A percentile compares a stretch with the other conserved stretches of the same genome.
These are phyloP conservation scores for Clistopyga incitator DNA, from an alignment of 2,888 invertebrate species.

Conservation along the genomic window DNA sequence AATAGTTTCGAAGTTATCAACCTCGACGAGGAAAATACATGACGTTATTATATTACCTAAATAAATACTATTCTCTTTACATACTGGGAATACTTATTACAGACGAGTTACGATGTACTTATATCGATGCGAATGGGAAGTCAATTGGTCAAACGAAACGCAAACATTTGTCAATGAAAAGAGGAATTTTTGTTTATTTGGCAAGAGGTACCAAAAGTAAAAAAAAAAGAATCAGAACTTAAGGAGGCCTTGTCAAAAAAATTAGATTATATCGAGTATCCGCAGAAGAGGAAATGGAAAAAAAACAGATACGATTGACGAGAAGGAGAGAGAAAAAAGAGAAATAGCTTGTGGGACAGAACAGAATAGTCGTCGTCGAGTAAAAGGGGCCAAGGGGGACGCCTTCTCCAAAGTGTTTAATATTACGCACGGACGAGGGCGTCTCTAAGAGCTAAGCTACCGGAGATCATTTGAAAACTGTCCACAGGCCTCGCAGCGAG, in stretches of 20 bases:
- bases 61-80: constrained; percentile 83
- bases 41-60: constrained; percentile 75
- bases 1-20: constrained; percentile 31
- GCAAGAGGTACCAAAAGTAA: neutral
- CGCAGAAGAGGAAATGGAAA: constrained; percentile 19
- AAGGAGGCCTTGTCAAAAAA: constrained; percentile 14
- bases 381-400: constrained; percentile 71
- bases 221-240: constrained; percentile 49
- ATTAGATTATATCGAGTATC: constrained; percentile 45
- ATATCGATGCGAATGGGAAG: constrained; percentile 60
- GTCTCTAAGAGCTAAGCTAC: constrained; percentile 84
- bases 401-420: constrained; percentile 74
- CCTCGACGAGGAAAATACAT: constrained; percentile 68
- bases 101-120: constrained; percentile 74
- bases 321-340: constrained; percentile 30
- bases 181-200: constrained; percentile 40
- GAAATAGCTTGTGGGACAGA: constrained; percentile 48
- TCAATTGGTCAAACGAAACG: constrained; percentile 39
- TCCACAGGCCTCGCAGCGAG: constrained; percentile 83
- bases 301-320: constrained; percentile 17
- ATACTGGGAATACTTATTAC: constrained; percentile 81
- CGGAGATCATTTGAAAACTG: constrained; percentile 85
- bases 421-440: constrained; percentile 74
- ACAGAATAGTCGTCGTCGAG: constrained; percentile 62
- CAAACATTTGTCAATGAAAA: constrained; percentile 41